These are phyloP conservation scores for Tachuris rubrigastra DNA, from an alignment of 2,113 vertebrate species.

Conservation along the genomic window DNA sequence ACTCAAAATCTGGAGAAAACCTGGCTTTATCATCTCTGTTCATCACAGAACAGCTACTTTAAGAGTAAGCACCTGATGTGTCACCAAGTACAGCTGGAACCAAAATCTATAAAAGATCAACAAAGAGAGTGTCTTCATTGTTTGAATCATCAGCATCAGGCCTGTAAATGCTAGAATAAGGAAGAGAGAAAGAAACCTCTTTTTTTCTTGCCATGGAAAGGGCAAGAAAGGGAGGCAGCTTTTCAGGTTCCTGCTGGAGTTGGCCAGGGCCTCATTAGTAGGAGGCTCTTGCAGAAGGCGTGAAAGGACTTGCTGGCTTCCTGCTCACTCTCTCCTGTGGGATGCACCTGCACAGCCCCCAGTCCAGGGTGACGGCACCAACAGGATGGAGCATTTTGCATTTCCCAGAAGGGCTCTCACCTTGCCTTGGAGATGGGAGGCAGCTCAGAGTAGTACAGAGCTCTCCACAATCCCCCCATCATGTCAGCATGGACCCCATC, in stretches of 20 bases:
- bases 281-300: not conserved
- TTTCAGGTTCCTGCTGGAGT: not conserved
- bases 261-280: rapidly evolving
- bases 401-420: not conserved
- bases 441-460: not conserved
- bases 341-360: not conserved
- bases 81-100: not conserved
- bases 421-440: not conserved
- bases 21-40: not conserved
- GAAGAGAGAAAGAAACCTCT: not conserved
- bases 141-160: not conserved
- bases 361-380: not conserved
- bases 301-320: not conserved
- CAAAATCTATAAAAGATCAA: not conserved
- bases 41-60: not conserved
- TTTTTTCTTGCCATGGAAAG: not conserved
- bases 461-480: not conserved
- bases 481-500: not conserved
- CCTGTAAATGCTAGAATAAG: not conserved
- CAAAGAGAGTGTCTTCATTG: not conserved
- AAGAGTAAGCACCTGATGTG: rapidly evolving
- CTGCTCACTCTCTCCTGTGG: not conserved
- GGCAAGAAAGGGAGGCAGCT: not conserved
- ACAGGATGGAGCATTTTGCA: not conserved
- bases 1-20: not conserved